Conservation (phyloP, 2,888 invertebrate genomes). For the Aleiodes testaceus region DNA sequence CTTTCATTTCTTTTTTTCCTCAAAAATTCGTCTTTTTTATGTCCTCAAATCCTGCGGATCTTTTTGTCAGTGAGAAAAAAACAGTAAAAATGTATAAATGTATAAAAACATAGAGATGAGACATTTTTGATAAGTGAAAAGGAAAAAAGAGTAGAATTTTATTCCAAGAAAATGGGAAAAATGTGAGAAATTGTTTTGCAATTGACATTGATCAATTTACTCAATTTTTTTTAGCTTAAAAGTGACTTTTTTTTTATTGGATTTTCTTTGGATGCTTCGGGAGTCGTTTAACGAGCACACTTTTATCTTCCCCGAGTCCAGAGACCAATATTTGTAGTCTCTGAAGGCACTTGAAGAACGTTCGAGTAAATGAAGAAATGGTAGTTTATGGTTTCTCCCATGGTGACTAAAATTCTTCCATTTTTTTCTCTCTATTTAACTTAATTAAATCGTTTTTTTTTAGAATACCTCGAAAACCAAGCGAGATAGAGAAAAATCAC, state of each 20-base stretch:
- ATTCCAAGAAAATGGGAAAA: neutral
- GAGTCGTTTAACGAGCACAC: constrained; percentile 65
- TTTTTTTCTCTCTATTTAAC: constrained; percentile 36
- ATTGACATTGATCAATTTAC: neutral
- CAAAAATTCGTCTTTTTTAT: constrained; percentile 24
- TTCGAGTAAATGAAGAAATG: constrained; percentile 53
- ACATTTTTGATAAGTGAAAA: constrained; percentile 19
- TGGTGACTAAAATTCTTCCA: constrained; percentile 16
- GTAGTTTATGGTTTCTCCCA: constrained; percentile 38
- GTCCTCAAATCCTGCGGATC: constrained; percentile 23
- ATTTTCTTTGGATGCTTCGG: constrained; percentile 49
- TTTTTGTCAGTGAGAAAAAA: constrained; percentile 27
- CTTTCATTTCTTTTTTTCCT: constrained; percentile 32
- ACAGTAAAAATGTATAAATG: constrained; percentile 10
- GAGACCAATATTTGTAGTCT: constrained; percentile 68
- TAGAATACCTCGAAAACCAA: too few relatives aligned
- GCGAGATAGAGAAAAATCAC: too few relatives aligned
- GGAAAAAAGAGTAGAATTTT: constrained; percentile 2
- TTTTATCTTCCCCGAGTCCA: constrained; percentile 15
- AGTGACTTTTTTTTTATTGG: constrained; percentile 31
- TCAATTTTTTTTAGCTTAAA: neutral
- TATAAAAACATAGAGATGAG: neutral
- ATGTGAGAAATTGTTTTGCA: neutral
- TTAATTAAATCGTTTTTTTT: too few relatives aligned
- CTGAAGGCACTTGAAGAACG: constrained; percentile 59